Conservation (phyloP, 1,140 invertebrate genomes). For the Drosophila willistoni region DNA sequence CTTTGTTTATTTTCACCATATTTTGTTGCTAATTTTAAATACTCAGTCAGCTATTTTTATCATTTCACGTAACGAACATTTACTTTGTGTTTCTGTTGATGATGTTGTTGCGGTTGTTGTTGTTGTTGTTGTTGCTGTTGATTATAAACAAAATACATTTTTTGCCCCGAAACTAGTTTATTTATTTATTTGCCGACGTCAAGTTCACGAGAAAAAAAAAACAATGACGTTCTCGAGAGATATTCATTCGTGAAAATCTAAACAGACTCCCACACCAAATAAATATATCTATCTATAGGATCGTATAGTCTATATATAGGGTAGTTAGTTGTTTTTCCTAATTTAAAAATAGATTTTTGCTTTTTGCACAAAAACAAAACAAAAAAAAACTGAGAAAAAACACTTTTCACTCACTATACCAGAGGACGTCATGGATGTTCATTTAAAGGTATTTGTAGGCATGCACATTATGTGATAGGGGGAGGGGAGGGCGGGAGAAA, state of each 20-base stretch:
- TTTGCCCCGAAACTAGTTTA: slow-evolving; percentile 33
- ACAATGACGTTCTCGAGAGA: slow-evolving; percentile 60
- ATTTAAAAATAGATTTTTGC: slow-evolving; percentile 3
- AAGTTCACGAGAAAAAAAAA: slow-evolving; percentile 74
- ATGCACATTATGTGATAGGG: no score
- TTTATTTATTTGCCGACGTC: slow-evolving; percentile 71
- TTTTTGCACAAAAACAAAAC: background rate
- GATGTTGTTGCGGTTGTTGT: slow-evolving; percentile 33
- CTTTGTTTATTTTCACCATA: slow-evolving; percentile 29
- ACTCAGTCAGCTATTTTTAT: slow-evolving; percentile 58
- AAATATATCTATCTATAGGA: slow-evolving; percentile 23
- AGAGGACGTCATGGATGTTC: slow-evolving; percentile 56
- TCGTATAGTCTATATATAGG: slow-evolving; percentile 13
- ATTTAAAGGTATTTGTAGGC: background rate
- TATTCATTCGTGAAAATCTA: slow-evolving; percentile 40
- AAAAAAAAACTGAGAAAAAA: background rate
- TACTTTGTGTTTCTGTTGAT: slow-evolving; percentile 32
- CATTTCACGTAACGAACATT: slow-evolving; percentile 71
- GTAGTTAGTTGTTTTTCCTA: slow-evolving; percentile 8
- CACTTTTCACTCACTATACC: slow-evolving; percentile 46
- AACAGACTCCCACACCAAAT: slow-evolving; percentile 34
- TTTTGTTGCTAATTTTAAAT: slow-evolving; percentile 57
- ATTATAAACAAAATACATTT: slow-evolving; percentile 72
- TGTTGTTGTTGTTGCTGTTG: slow-evolving; percentile 31
- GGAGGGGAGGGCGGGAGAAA: background rate